Conservation (phyloP, 2,113 vertebrate genomes). For the Oplegnathus fasciatus region DNA sequence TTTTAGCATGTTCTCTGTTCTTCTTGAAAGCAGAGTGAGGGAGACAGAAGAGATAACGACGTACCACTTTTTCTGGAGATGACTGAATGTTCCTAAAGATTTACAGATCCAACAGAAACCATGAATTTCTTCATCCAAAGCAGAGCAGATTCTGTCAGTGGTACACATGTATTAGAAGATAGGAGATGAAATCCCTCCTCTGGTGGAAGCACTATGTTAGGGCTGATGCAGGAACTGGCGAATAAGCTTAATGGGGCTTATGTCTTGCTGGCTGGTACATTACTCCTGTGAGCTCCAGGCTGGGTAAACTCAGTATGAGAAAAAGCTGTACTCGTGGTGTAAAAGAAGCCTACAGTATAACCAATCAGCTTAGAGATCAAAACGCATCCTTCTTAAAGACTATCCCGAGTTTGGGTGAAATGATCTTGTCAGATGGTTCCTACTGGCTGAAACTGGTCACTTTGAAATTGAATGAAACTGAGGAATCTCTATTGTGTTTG, state of each 20-base stretch:
- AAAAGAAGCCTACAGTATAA: conserved; percentile 15
- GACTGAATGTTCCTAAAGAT: conserved; percentile 5
- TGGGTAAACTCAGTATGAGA: conserved; percentile 31
- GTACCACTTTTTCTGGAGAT: not conserved
- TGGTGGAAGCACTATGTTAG: conserved; percentile 19
- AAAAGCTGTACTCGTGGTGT: not conserved
- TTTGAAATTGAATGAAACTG: conserved; percentile 67
- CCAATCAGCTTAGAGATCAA: conserved; percentile 51
- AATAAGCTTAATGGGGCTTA: conserved; percentile 60
- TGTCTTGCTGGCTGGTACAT: conserved; percentile 57
- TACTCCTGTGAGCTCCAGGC: conserved; percentile 38
- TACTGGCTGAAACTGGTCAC: conserved; percentile 48
- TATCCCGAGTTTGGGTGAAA: not conserved
- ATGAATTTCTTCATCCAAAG: not conserved
- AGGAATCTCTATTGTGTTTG: conserved; percentile 50
- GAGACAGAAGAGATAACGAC: not conserved
- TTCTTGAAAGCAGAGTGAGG: not conserved
- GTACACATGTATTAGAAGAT: conserved; percentile 34
- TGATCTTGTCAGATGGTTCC: conserved; percentile 48
- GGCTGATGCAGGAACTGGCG: conserved; percentile 34
- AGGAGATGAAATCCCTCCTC: conserved; percentile 56
- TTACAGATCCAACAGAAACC: conserved; percentile 20
- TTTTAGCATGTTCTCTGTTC: conserved; percentile 8
- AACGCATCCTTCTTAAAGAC: conserved; percentile 10
- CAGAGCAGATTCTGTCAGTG: conserved; percentile 16